phyloP scores from a whole-genome alignment of 2,888 invertebrate species.

The Sussaba pulchella region DNA sequence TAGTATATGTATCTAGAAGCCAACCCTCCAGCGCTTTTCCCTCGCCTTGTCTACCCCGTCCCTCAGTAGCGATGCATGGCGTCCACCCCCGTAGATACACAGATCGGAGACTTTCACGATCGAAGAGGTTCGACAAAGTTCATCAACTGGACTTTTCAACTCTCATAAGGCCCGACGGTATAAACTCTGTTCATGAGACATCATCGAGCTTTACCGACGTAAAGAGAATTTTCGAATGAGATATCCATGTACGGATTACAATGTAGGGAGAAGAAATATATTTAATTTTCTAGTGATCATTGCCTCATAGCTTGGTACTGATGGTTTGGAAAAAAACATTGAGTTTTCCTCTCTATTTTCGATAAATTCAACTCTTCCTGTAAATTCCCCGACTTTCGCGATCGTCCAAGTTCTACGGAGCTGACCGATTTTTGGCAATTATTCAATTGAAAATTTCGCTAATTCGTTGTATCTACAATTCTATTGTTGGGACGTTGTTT shows the following conservation, averaged over 20 bases:
- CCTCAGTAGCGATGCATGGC: constrained; percentile 20
- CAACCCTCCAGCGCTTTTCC: constrained; percentile 48
- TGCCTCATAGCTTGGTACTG: too few relatives aligned
- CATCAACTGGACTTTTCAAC: constrained; percentile 16
- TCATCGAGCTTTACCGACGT: constrained; percentile 7
- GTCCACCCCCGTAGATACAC: constrained; percentile 14
- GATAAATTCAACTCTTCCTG: too few relatives aligned
- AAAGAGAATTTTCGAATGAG: neutral
- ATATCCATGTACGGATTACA: neutral
- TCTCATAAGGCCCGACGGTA: constrained; percentile 5
- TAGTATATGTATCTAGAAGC: constrained; percentile 24
- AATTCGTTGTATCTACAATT: neutral
- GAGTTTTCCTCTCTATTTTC: too few relatives aligned
- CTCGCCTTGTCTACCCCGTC: constrained; percentile 21
- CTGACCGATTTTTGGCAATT: too few relatives aligned
- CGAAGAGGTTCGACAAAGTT: constrained; percentile 42
- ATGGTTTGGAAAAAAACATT: too few relatives aligned
- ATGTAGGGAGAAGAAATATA: too few relatives aligned
- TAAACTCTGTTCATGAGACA: neutral
- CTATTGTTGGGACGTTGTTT: neutral
- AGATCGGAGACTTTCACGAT: constrained; percentile 33
- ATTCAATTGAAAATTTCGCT: too few relatives aligned
- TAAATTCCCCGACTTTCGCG: too few relatives aligned
- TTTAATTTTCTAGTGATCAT: neutral
- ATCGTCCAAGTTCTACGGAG: too few relatives aligned